phyloP scores from a whole-genome alignment of 2,113 vertebrate species.

The Psittacus erithacus region DNA sequence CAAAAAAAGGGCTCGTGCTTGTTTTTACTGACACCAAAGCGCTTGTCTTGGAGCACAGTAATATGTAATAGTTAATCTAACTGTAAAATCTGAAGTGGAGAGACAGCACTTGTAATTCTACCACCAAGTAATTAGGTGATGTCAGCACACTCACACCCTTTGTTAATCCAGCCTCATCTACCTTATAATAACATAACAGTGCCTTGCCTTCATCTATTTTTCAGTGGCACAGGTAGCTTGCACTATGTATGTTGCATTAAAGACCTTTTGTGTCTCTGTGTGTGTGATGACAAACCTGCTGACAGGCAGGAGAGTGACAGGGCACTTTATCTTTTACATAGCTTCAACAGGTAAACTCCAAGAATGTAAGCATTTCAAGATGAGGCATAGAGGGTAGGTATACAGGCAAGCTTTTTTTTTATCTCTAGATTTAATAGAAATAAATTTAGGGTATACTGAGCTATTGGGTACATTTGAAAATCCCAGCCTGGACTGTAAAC shows the following conservation, averaged over 20 bases:
- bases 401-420: neutral
- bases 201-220: neutral
- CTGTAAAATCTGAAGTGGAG: constrained; percentile 55
- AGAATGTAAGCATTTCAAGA: neutral
- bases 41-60: neutral
- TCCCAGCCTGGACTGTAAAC: neutral
- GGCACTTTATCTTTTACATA: neutral
- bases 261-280: rapidly evolving
- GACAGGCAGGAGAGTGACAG: neutral
- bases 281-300: neutral
- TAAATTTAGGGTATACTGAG: neutral
- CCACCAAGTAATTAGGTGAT: constrained; percentile 3
- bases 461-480: neutral
- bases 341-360: neutral
- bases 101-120: constrained; percentile 31
- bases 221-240: neutral
- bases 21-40: neutral
- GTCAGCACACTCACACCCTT: constrained; percentile 33
- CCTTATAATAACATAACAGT: neutral
- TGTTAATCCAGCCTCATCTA: neutral
- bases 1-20: neutral
- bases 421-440: neutral
- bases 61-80: constrained; percentile 54
- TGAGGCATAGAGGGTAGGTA: neutral
- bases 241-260: neutral